Base-by-base conservation (phyloP, 2,888 invertebrate genomes). In the Argyra leucocephala region DNA sequence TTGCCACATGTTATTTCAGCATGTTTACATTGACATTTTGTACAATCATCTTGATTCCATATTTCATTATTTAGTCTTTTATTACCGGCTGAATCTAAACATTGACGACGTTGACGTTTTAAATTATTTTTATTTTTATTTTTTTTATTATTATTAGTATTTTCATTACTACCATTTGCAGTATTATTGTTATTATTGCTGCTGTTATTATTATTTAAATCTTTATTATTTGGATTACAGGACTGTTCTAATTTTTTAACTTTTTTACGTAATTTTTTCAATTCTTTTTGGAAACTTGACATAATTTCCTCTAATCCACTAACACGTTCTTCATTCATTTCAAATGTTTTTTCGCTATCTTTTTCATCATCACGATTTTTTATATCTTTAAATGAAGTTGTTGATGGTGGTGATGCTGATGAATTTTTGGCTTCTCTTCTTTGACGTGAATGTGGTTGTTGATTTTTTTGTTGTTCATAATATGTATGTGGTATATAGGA, bases 291-390 rank as follows among this genome's bases (percentile, higher is more conserved):
- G 72, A 85, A 80, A 66, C 78, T 77, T 62, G 80, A 78, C 60
- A 86, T 78, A 3, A 82, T 74, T 57, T 78, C 81, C 73, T 85
- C 85, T 66, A 86, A 76, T 9, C 83, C 84, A 67, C 82, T 80
- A 24, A 82, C 76, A 64, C 82, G 74, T 67, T 80, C 79, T 69
- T 82, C 81, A 59, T 79, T 81, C 57, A 78, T 75, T 67, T 80
- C 79, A 65, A 72, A 72, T 6, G 76, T 69, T 10, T 77, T 72
- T 48, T 75, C 76, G 64, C 75, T 22, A 18, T 75, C 73, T 62
- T 70, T 71, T 63, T 72, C 70, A 5, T 65, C 64, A 63, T 71
- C 67, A 36, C 64, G 69, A n/a, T 69, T 65, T 12, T 68, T 67
- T 31, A 64, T 63, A 10, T 65, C 64, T 24, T 63, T 65, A 22